These are phyloP conservation scores for Apis florea DNA, from an alignment of 1,140 invertebrate genomes.

Conservation along the genomic window DNA sequence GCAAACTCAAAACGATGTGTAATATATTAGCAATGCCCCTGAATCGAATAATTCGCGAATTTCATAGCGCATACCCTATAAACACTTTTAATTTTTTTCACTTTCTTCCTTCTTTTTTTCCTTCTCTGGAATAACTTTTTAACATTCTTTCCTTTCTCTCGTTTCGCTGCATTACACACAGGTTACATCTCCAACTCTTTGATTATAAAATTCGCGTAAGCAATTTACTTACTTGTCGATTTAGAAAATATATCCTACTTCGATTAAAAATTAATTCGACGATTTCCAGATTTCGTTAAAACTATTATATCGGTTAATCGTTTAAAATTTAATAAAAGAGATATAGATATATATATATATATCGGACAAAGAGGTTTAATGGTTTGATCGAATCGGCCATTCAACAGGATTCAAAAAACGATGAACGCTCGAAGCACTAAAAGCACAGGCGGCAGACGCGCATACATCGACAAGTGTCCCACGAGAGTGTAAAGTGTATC, in stretches of 20 bases:
- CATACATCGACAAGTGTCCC: slow-evolving; percentile 50
- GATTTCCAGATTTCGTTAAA: no score
- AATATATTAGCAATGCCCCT: slow-evolving; percentile 38
- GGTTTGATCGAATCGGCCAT: not conserved
- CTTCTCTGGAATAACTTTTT: not conserved
- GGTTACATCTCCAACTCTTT: not conserved
- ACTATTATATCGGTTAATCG: not conserved
- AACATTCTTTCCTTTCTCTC: not conserved
- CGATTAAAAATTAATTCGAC: not conserved
- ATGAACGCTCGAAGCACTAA: slow-evolving; percentile 19
- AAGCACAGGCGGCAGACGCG: slow-evolving; percentile 41
- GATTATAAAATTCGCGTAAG: not conserved
- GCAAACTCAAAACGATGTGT: slow-evolving; percentile 10
- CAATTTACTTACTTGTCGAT: not conserved
- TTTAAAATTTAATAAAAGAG: not conserved
- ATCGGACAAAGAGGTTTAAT: not conserved
- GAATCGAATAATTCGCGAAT: slow-evolving; percentile 43
- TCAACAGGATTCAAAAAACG: slow-evolving; percentile 1
- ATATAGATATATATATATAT: no score
- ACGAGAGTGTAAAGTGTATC: slow-evolving; percentile 66
- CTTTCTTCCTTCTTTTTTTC: not conserved
- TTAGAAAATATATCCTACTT: not conserved
- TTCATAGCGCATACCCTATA: slow-evolving; percentile 2
- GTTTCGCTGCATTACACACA: not conserved
- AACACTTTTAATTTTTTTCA: not conserved